Evolutionary conservation across 2,888 invertebrate genomes (phyloP), one percentile per base, ranked within the genome.

Genomic region (Venusia cambrica): DNA sequence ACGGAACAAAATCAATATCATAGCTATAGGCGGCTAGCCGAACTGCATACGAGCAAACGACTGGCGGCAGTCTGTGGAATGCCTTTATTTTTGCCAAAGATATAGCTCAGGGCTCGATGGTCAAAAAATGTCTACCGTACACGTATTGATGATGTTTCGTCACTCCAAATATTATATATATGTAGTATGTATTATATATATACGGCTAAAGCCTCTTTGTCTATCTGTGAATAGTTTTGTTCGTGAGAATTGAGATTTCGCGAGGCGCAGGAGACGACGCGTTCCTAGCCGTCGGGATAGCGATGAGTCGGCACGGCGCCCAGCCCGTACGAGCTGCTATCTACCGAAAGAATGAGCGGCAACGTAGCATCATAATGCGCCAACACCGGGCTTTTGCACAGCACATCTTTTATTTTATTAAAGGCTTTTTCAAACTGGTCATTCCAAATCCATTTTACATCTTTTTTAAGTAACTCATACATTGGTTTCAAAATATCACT

Each of bases 301-400:
- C 29, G 11, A 7, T 55, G 56, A 17, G 52, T 26, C 4, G 58
- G 38, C 14, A 51, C 48, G 0, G 51, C 46, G 1, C 53, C 53
- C 5, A 51, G 15, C 0, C 49, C 47, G 3, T 41, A 38, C 4
- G 38, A 20, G 16, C 45, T 48, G 15, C 45, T 47, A 18, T 56
- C 48, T 1, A 48, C 38, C 0, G 46, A 38, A 8, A 54, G 11
- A 1, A 57, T 29, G 1, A 51, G 13, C 3, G 45, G 48, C 17
- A 45, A 16, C 3, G 30, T 30, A 0, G 40, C 21, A 2, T 51
- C 34, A 14, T 50, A 56, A 10, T 52, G 52, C 1, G 45, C 42
- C 10, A 52, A 13, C n/a, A 45, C 45, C 0, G 24, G 32, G 4
- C 34, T 27, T 0, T 18, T 29, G 3, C 3, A 16, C 9, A 55